Percentiles rank a stretch among this genome's conserved stretches.
These are phyloP conservation scores for Apodemus sylvaticus DNA, from an alignment of 2,113 vertebrate species.

Conservation along the genomic window DNA sequence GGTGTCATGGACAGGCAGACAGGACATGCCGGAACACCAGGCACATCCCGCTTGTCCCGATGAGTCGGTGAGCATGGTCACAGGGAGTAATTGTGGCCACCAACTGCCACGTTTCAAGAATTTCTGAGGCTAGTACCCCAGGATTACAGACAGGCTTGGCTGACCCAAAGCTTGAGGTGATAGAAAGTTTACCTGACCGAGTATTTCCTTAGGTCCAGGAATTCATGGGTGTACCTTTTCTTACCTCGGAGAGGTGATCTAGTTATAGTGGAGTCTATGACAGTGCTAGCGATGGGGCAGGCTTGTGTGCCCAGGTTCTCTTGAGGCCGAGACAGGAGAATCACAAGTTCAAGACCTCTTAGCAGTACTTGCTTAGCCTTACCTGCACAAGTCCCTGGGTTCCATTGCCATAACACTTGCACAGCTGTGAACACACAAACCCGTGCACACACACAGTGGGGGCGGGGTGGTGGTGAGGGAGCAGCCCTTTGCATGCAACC, in stretches of 20 bases:
- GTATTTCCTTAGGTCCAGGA: background rate
- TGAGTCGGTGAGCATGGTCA: fast-evolving
- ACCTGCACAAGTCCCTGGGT: too few species aligned
- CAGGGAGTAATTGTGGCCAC: fast-evolving
- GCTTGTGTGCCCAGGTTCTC: background rate
- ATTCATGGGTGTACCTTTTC: background rate
- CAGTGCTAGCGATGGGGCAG: too few species aligned
- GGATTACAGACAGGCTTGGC: fast-evolving
- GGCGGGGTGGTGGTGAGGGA: too few species aligned
- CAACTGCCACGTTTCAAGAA: background rate
- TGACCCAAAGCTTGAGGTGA: background rate
- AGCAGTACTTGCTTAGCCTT: too few species aligned
- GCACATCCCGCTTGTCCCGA: background rate
- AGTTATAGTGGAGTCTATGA: background rate
- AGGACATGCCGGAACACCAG: background rate
- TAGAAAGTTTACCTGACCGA: background rate
- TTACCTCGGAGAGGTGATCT: background rate
- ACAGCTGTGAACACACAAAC: too few species aligned
- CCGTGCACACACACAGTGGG: too few species aligned
- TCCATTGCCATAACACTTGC: too few species aligned
- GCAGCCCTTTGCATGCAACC: fast-evolving
- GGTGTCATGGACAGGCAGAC: background rate
- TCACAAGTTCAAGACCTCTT: background rate
- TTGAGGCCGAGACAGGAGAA: background rate
- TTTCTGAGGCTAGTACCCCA: background rate